Base-by-base conservation (phyloP, 2,113 vertebrate genomes). In the Lophius piscatorius region DNA sequence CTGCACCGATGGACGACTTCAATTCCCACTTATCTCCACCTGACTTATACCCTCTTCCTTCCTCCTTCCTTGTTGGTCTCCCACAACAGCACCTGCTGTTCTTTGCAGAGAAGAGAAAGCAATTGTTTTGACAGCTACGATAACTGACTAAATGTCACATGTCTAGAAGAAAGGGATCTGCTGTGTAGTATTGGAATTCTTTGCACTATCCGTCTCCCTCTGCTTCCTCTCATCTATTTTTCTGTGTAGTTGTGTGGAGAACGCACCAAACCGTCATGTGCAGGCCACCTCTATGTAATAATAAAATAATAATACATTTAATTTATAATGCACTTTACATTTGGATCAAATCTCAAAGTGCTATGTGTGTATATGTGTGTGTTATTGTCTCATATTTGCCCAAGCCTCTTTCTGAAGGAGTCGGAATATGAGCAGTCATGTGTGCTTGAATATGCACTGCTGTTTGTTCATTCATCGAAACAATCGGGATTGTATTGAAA, bases 81-180 rank as follows among this genome's bases (percentile, higher is more conserved):
- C 68, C 42, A 56, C 26, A 40, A 51, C 40, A 61, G 72, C 55
- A 64, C n/a, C 42, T 44, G 66, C 76, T 55, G 64, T 9, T 22
- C 71, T 54, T 68, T 79, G 60, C 67, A 66, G 35, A 65, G 57
- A 39, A 61, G 42, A 76, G 50, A 60, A 78, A 87, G 79, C 55
- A 68, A 49, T 86, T 80, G 69, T 83, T 85, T 83, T 88, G 86
- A 86, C 78, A 81, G 70, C 76, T 80, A n/a, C 74, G 75, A 86
- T 76, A 78, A 76, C 68, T 61, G 70, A 82, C 72, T 64, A 84
- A 76, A 86, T 83, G 78, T 79, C 79, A 87, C 31, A 61, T 57
- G 42, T 72, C 77, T 78, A 26, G 40, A 74, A 61, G 57, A 55
- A 75, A 74, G 21, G 33, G 41, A 71, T 75, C 10, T 56, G 39